These are phyloP conservation scores for Sebastes steindachneri DNA, from an alignment of 2,797 vertebrate species.

Conservation along the genomic window DNA sequence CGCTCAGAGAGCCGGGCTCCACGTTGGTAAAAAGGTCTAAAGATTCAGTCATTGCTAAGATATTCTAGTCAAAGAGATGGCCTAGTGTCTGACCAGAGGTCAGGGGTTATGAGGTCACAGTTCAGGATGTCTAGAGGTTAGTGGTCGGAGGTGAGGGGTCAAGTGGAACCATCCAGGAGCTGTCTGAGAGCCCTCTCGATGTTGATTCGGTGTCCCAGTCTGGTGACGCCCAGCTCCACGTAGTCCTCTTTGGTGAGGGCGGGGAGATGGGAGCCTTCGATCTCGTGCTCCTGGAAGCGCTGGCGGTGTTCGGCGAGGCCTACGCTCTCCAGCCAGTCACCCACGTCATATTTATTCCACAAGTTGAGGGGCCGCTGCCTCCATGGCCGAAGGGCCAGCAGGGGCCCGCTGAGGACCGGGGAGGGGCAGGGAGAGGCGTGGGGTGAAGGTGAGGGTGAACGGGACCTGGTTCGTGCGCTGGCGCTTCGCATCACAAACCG, in stretches of 20 bases:
- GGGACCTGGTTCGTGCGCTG: constrained; percentile 93
- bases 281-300: constrained; percentile 97
- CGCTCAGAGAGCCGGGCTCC: constrained; percentile 25
- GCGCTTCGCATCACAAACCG: constrained; percentile 97
- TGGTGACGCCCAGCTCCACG: constrained; percentile 96
- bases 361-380: constrained; percentile 95
- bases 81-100: constrained; percentile 52
- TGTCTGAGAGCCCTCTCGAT: constrained; percentile 96
- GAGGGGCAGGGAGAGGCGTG: constrained; percentile 86
- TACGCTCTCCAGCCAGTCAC: constrained; percentile 98
- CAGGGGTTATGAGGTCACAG: constrained; percentile 60
- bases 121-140: constrained; percentile 61
- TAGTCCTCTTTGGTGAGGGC: constrained; percentile 98
- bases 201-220: constrained; percentile 98
- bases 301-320: constrained; percentile 95
- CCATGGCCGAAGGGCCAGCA: constrained; percentile 93
- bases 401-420: constrained; percentile 86
- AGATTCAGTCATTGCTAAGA: constrained; percentile 51
- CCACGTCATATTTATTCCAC: constrained; percentile 98
- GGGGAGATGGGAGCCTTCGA: constrained; percentile 96
- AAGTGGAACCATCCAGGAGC: constrained; percentile 90
- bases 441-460: constrained; percentile 85
- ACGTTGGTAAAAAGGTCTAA: constrained; percentile 36
- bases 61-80: constrained; percentile 53
- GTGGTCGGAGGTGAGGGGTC: constrained; percentile 54